Conservation (phyloP, 1,140 invertebrate species). For the Babylonia areolata region DNA sequence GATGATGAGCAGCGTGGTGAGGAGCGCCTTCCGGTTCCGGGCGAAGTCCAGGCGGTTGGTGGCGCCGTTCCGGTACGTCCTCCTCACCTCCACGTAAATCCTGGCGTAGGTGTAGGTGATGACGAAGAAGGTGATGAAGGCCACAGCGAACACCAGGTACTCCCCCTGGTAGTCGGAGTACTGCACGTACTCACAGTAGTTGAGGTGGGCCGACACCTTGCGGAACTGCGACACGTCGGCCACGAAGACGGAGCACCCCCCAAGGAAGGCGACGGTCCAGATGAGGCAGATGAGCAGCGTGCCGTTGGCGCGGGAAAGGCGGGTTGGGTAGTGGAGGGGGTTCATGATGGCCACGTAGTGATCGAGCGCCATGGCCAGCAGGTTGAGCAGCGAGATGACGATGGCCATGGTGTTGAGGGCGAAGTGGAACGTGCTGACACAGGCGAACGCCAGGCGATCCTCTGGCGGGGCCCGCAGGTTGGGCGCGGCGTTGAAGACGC, state of each 20-base stretch:
- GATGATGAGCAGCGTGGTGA: constrained; percentile 83
- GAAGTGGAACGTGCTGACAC: constrained; percentile 55
- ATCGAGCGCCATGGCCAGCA: constrained; percentile 82
- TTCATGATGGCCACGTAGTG: constrained; percentile 91
- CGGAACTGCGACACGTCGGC: constrained; percentile 48
- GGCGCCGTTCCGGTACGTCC: constrained; percentile 40
- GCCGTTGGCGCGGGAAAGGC: constrained; percentile 79
- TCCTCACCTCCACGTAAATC: constrained; percentile 58
- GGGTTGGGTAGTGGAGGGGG: constrained; percentile 89
- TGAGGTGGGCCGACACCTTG: constrained; percentile 65
- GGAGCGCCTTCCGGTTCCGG: constrained; percentile 81
- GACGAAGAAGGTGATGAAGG: constrained; percentile 75
- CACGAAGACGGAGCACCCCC: constrained; percentile 76
- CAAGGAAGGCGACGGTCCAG: constrained; percentile 79
- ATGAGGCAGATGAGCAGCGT: constrained; percentile 82
- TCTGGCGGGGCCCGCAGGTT: constrained; percentile 20
- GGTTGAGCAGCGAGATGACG: constrained; percentile 80
- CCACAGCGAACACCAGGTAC: constrained; percentile 69
- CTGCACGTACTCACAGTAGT: constrained; percentile 75
- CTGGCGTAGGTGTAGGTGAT: constrained; percentile 63
- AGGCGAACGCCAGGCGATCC: constrained; percentile 48
- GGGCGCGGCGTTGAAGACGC: constrained; percentile 51
- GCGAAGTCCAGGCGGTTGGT: constrained; percentile 46
- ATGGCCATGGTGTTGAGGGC: constrained; percentile 59
- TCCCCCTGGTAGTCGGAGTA: constrained; percentile 66